Conservation (phyloP, 2,113 vertebrate species). For the Labrus mixtus region DNA sequence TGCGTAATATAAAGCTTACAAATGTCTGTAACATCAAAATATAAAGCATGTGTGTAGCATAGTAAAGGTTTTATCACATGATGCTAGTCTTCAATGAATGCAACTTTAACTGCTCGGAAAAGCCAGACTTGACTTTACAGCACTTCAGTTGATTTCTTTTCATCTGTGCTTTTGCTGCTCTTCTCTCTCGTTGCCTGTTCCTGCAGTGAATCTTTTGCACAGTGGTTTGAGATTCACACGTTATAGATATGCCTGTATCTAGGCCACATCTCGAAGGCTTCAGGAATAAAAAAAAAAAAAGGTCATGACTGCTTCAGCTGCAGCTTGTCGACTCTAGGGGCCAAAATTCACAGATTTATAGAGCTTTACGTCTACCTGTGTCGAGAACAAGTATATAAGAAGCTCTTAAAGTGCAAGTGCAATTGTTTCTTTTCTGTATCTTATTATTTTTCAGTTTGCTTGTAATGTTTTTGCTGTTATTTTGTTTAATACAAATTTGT, state of each 20-base stretch:
- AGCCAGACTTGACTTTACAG: slow-evolving; percentile 20
- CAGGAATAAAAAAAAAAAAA: slow-evolving; percentile 23
- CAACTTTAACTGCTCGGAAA: slow-evolving; percentile 23
- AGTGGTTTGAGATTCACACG: slow-evolving; percentile 41
- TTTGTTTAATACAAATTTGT: slow-evolving; percentile 7
- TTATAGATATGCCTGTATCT: slow-evolving; percentile 30
- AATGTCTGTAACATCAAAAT: slow-evolving; percentile 44
- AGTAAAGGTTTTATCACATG: slow-evolving; percentile 40
- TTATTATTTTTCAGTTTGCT: slow-evolving; percentile 29
- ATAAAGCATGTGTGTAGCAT: slow-evolving; percentile 71
- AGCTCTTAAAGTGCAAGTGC: slow-evolving; percentile 44
- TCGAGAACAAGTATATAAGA: slow-evolving; percentile 7
- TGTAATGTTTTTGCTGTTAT: background rate
- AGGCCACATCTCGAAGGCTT: slow-evolving; percentile 27
- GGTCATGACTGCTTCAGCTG: slow-evolving; percentile 33
- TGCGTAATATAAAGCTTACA: slow-evolving; percentile 37
- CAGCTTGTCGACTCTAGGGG: slow-evolving; percentile 49
- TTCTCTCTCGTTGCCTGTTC: slow-evolving; percentile 3
- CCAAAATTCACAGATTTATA: slow-evolving; percentile 44
- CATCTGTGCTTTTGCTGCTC: slow-evolving; percentile 5
- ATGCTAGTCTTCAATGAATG: slow-evolving; percentile 38
- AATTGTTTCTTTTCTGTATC: slow-evolving; percentile 26
- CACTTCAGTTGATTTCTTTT: slow-evolving; percentile 11
- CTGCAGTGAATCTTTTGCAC: slow-evolving; percentile 56
- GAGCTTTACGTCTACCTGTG: slow-evolving; percentile 45